Percentiles rank a stretch among this genome's conserved stretches.
Conservation (phyloP, 2,113 vertebrate genomes). For the Struthidea cinerea region DNA sequence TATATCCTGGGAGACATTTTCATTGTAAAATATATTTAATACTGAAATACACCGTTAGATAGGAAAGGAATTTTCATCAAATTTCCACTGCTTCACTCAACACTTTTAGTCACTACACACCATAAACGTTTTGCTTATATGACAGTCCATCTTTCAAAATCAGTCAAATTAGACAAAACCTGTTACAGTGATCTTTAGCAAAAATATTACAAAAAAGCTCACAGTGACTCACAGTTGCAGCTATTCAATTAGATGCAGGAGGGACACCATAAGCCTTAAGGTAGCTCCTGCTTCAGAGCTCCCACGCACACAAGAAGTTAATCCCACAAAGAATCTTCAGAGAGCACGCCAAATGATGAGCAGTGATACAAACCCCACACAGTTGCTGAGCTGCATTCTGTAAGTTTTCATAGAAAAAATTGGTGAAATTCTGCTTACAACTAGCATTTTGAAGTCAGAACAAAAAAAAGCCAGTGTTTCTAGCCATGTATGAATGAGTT, state of each 20-base stretch:
- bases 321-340: neutral
- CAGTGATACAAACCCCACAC: rapidly evolving
- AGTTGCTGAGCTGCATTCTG: neutral
- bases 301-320: neutral
- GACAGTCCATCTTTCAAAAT: neutral
- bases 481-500: neutral
- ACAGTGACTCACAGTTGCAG: neutral
- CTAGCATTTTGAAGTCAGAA: neutral
- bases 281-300: neutral
- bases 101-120: neutral
- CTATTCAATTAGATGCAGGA: neutral
- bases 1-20: neutral
- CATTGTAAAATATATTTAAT: neutral
- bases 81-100: neutral
- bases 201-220: neutral
- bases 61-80: neutral
- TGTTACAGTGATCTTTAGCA: neutral
- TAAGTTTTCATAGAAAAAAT: neutral
- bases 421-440: neutral
- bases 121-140: neutral
- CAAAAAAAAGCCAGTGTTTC: neutral
- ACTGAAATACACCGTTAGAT: neutral
- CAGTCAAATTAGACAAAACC: neutral
- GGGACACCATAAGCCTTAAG: neutral
- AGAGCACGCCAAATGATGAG: neutral